Conservation (phyloP, 2,888 invertebrate genomes). For the Cantharis rufa region DNA sequence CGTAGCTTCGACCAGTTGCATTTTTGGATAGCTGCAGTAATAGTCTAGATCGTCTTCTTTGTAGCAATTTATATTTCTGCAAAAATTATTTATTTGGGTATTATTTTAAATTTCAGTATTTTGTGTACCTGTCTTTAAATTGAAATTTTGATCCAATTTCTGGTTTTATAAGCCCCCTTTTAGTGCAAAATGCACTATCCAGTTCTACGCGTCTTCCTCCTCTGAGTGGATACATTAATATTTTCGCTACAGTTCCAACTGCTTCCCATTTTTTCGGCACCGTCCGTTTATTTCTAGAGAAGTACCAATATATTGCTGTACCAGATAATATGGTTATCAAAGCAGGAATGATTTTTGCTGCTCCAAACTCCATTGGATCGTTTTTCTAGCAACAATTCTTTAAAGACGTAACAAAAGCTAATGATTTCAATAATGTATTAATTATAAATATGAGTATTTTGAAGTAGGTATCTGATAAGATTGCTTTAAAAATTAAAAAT, state of each 20-base stretch:
- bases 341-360: background rate
- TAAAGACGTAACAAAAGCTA: no score
- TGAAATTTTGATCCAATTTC: slow-evolving; percentile 26
- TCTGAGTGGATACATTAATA: slow-evolving; percentile 54
- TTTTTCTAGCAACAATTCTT: no score
- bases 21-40: slow-evolving; percentile 52
- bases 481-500: no score
- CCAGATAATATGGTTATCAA: background rate
- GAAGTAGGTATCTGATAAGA: no score
- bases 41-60: slow-evolving; percentile 42
- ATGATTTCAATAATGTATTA: no score
- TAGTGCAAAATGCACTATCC: slow-evolving; percentile 45
- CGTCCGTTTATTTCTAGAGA: slow-evolving; percentile 41
- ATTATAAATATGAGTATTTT: no score
- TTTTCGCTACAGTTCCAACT: slow-evolving; percentile 46
- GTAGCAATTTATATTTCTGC: background rate
- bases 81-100: no score
- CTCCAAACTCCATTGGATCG: background rate
- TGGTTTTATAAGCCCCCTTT: slow-evolving; percentile 43
- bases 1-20: slow-evolving; percentile 54
- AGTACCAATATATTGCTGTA: slow-evolving; percentile 3
- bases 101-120: no score
- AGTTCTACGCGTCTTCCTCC: slow-evolving; percentile 50
- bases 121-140: background rate
- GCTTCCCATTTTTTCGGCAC: slow-evolving; percentile 46